These are phyloP conservation scores for Himalopsyche kuldschensis DNA, from an alignment of 2,888 invertebrate species.

Conservation along the genomic window DNA sequence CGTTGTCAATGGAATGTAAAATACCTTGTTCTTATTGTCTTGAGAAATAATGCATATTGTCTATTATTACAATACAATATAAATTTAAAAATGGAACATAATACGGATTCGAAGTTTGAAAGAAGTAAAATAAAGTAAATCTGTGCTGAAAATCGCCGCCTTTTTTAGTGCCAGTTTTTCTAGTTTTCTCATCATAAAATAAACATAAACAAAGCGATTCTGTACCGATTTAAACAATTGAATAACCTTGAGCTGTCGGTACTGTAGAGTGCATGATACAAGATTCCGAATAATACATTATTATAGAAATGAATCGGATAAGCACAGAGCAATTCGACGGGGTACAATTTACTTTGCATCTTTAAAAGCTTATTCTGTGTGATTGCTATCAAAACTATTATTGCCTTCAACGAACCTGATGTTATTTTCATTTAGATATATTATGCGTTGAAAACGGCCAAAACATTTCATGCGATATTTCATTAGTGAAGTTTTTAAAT, in stretches of 20 bases:
- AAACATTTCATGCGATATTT: too few relatives aligned
- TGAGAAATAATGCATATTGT: too few relatives aligned
- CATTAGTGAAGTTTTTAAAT: too few relatives aligned
- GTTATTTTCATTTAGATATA: too few relatives aligned
- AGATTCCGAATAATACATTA: not conserved
- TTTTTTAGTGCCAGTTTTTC: not conserved
- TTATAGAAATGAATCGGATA: not conserved
- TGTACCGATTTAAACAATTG: not conserved
- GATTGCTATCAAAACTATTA: not conserved
- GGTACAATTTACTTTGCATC: not conserved
- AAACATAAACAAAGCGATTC: not conserved
- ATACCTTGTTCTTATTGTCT: too few relatives aligned
- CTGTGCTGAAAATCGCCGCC: not conserved
- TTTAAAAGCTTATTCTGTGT: not conserved
- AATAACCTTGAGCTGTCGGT: not conserved
- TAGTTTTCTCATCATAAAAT: not conserved
- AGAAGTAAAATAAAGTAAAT: too few relatives aligned
- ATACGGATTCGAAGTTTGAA: too few relatives aligned
- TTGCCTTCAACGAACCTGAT: too few relatives aligned
- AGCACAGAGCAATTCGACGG: not conserved
- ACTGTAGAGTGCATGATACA: not conserved
- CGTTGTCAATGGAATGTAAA: too few relatives aligned
- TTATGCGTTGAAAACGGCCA: too few relatives aligned
- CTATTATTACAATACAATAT: too few relatives aligned
- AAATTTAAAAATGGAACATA: too few relatives aligned